Evolutionary conservation across 2,797 vertebrate genomes (phyloP).

Genomic region (Clarias laeviceps): DNA sequence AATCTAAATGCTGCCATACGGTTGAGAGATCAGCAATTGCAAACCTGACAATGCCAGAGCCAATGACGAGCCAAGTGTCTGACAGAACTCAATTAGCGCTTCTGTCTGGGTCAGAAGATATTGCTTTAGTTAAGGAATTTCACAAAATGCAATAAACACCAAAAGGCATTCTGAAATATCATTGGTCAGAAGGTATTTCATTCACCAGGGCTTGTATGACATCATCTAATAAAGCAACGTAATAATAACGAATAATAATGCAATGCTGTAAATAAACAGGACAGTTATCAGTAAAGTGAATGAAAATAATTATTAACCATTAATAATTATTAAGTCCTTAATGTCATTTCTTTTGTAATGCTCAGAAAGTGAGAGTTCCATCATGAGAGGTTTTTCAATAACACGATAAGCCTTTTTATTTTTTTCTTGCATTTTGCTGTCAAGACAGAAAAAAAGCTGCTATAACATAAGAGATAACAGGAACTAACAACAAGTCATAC

Average conservation of each 20-base stretch:
- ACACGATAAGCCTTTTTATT: background rate
- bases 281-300: background rate
- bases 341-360: no score
- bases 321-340: background rate
- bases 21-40: background rate
- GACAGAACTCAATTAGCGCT: background rate
- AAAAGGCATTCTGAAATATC: background rate
- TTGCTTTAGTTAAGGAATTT: background rate
- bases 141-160: slow-evolving; percentile 2
- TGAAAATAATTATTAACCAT: background rate
- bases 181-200: background rate
- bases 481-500: background rate
- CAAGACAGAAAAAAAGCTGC: background rate
- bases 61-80: background rate
- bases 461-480: background rate
- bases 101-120: background rate
- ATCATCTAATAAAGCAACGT: background rate
- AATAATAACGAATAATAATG: background rate
- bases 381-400: background rate
- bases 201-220: background rate
- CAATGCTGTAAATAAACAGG: background rate
- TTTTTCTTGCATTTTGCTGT: background rate
- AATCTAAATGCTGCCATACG: background rate
- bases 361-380: background rate
- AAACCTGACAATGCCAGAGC: background rate